Percentiles rank a stretch among this genome's conserved stretches.
Conservation (phyloP, 2,797 vertebrate genomes). For the Gadopsis bispinosus region DNA sequence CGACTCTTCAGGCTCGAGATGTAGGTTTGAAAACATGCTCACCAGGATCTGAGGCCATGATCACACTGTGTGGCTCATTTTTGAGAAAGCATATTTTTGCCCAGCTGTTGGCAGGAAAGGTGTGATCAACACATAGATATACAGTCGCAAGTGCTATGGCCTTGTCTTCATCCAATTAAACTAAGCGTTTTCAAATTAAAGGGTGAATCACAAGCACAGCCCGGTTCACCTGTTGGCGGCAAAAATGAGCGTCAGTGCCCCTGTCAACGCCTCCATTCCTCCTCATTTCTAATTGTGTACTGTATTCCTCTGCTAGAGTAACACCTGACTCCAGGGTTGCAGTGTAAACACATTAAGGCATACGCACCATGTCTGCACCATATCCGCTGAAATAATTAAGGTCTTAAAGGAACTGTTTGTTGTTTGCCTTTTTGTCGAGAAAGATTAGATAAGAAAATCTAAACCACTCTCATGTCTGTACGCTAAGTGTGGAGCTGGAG, state of each 20-base stretch:
- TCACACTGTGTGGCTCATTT: neutral
- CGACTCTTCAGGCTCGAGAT: neutral
- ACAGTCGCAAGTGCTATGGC: neutral
- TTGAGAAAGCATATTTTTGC: slow-evolving; percentile 5
- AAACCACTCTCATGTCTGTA: neutral
- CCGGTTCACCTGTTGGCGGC: neutral
- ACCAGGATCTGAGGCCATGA: neutral
- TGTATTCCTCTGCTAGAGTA: neutral
- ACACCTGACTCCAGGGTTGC: neutral
- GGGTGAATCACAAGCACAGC: too few relatives aligned
- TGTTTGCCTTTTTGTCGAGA: neutral
- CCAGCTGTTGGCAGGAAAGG: neutral
- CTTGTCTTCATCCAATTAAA: neutral
- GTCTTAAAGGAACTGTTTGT: neutral
- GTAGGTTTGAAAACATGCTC: neutral
- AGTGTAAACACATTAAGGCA: neutral
- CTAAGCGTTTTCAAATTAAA: too few relatives aligned
- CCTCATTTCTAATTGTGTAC: neutral
- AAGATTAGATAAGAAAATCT: neutral
- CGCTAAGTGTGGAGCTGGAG: neutral
- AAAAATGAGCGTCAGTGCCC: neutral
- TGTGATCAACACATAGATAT: neutral
- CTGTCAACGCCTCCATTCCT: neutral
- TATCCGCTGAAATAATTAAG: neutral
- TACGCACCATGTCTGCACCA: neutral